phyloP scores from a whole-genome alignment of 2,797 vertebrate species.

The Urosaurus nigricauda region DNA sequence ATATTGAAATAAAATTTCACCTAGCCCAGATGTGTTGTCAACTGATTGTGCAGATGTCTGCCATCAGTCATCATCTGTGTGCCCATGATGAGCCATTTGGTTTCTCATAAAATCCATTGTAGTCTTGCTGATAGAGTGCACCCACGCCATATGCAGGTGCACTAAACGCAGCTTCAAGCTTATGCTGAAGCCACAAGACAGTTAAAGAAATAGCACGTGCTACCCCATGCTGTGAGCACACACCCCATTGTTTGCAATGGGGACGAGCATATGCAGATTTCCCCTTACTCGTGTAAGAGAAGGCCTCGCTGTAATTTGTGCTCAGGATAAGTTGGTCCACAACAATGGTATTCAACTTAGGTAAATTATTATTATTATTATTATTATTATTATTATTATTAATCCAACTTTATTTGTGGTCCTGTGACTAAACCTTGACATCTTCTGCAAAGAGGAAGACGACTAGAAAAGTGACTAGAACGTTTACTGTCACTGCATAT shows the following conservation, averaged over 20 bases:
- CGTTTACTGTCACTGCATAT: slow-evolving; percentile 12
- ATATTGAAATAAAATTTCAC: background rate
- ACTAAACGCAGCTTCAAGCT: no score
- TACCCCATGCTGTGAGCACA: no score
- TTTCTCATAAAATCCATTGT: background rate
- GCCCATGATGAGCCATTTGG: background rate
- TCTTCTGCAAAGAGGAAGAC: background rate
- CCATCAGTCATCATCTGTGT: background rate
- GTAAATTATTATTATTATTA: background rate
- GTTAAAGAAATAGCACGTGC: no score
- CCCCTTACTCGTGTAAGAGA: no score
- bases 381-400: background rate
- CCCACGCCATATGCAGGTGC: no score
- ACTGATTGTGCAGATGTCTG: background rate
- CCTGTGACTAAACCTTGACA: background rate
- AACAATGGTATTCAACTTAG: background rate
- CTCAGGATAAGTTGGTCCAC: background rate
- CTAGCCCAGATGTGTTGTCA: background rate
- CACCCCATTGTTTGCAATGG: no score
- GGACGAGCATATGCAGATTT: no score
- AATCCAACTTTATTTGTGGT: background rate
- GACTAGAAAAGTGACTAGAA: background rate
- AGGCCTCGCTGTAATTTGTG: background rate
- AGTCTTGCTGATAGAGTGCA: background rate
- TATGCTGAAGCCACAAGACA: no score